Base-by-base conservation (phyloP, 2,888 invertebrate species). In the Drosophila limbata region DNA sequence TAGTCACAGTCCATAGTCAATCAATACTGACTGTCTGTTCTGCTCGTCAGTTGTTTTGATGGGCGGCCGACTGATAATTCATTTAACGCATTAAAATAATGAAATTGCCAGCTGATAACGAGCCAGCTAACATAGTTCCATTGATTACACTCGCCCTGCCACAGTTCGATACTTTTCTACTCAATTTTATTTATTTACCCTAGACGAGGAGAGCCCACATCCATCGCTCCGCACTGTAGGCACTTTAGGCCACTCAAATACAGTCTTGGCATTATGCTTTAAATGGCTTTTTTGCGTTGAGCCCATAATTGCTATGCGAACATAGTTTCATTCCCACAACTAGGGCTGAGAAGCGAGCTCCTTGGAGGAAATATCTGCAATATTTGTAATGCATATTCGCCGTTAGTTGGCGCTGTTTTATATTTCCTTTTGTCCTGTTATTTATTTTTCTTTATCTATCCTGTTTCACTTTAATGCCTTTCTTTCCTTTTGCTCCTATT, bases 371-470 rank as follows among this genome's bases (percentile, higher is more conserved):
- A 35, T 33, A 17, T 60, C 51, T 57, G 68, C 67, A 84, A 84
- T 87, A 84, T 71, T 89, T 89, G 84, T 87, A 84, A 84, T 89
- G 84, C 84, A 87, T 78, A 76, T 81, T 89, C 52, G 63, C 73
- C 86, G 78, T 89, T 84, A 72, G 81, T 62, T 69, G 56, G 39
- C 71, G 59, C 57, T 51, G 66, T 55, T 64, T 47, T 37, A 25
- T 35, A 3, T 44, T 13, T 33, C 33, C 66, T 55, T 74, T 83
- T 77, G 62, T 76, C 44, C 45, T 55, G 59, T 55, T 67, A 28
- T 2, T 1, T 28, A 51, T 53, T 55, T 45, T 52, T 52, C 28
- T 59, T 69, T 74, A 61, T 68, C 69, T 66, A 40, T 42, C 39
- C 28, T 62, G 37, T 69, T 66, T 65, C 55, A 59, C 69, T 73